Base-by-base conservation (phyloP, 2,888 invertebrate genomes). In the Argyra leucocephala region DNA sequence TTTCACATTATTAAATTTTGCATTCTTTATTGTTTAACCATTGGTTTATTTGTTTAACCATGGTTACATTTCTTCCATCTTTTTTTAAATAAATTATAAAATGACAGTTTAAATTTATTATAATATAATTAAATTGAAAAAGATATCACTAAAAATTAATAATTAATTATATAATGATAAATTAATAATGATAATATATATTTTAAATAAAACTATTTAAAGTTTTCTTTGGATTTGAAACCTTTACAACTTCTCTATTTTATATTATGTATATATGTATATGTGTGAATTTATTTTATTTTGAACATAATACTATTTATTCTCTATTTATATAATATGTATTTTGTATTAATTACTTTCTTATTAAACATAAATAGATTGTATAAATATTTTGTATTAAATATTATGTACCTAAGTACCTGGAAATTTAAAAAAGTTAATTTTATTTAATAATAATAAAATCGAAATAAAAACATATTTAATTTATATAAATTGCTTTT, bases 171-270 rank as follows among this genome's bases (percentile, higher is more conserved):
- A 64, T 65, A 65, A 65, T 67, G 66, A 69, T 69, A 68, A 70
- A 70, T 67, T 68, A 68, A 10, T 10, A 60, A 60, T 60, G 9
- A 21, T 60, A 60, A 60, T 24, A 26, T 60, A 60, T 12, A 23
- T 24, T 26, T 26, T 60, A 60, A 60, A 60, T 60, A 60, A 60
- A 60, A 67, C 67, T 48, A 18, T 48, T 48, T 18, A 48, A 48
- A 18, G 48, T 48, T 48, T 48, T 48, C 48, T 48, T 48, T 48
- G 48, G 48, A 48, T 66, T 66, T 62, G 61, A 69, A 67, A 68
- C 66, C 66, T 66, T 65, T 69, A 65, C 57, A 66, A 65, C 48
- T 62, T 66, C 62, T 69, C 68, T 68, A 70, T 68, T 67, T 63
- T 66, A 65, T 66, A 68, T 68, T 65, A 65, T 68, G 66, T 69